A percentile compares a stretch with the other conserved stretches of the same genome.
Evolutionary conservation across 2,113 vertebrate genomes (phyloP).

Genomic region (Proterorhinus semilunaris): DNA sequence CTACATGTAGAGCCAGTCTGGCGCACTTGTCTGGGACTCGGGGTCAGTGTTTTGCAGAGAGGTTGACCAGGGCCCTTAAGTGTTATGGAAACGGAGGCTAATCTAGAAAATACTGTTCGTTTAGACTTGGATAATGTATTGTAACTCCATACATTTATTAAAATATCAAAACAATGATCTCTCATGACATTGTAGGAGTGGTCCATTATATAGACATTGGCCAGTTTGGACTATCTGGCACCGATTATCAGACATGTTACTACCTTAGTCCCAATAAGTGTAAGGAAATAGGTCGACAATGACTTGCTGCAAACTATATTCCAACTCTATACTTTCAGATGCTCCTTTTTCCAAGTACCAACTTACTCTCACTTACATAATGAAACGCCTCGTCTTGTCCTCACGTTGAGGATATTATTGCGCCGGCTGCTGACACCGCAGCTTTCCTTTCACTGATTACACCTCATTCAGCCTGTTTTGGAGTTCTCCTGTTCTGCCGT

Average conservation of each 20-base stretch:
- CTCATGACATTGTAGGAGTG: too few relatives aligned
- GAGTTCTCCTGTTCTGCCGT: slow-evolving; percentile 46
- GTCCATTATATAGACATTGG: background rate
- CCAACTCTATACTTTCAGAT: too few relatives aligned
- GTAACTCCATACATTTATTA: background rate
- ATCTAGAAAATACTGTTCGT: slow-evolving; percentile 1
- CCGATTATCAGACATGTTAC: too few relatives aligned
- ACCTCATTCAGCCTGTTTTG: slow-evolving; percentile 35
- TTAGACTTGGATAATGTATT: background rate
- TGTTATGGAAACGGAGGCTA: slow-evolving; percentile 62
- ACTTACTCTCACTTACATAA: slow-evolving; percentile 37
- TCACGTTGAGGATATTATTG: slow-evolving; percentile 35
- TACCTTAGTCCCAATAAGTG: too few relatives aligned
- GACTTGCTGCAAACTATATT: too few relatives aligned
- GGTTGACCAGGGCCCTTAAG: slow-evolving; percentile 24
- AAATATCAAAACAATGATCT: background rate
- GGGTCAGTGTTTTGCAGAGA: slow-evolving; percentile 12
- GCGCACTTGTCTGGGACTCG: slow-evolving; percentile 47
- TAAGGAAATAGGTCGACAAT: too few relatives aligned
- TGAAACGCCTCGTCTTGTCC: slow-evolving; percentile 57
- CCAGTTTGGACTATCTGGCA: too few relatives aligned
- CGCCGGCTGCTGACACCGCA: slow-evolving; percentile 29
- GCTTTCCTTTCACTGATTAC: slow-evolving; percentile 41
- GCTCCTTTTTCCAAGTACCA: too few relatives aligned
- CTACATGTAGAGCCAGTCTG: slow-evolving; percentile 22